A percentile compares a stretch with the other conserved stretches of the same genome.
Conservation (phyloP, 2,113 vertebrate genomes). For the Anhinga rufa region DNA sequence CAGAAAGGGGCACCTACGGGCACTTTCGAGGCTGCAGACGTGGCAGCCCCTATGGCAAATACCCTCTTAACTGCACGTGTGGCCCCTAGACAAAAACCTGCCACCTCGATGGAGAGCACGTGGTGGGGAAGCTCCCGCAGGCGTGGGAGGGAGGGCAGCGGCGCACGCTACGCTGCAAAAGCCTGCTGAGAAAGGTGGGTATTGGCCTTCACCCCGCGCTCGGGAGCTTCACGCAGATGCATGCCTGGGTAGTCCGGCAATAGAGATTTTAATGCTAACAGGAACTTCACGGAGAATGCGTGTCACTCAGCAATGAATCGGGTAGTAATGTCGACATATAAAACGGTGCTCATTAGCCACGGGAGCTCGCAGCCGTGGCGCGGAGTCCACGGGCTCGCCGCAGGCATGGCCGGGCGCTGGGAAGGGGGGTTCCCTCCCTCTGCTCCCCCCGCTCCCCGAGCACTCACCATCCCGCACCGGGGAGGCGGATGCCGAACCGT, state of each 20-base stretch:
- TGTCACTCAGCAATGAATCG: background rate
- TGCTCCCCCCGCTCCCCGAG: background rate
- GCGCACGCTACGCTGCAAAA: accelerated
- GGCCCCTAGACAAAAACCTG: background rate
- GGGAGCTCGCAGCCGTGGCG: background rate
- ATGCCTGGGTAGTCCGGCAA: background rate
- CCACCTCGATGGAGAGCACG: background rate
- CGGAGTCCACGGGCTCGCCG: accelerated
- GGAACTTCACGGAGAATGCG: background rate
- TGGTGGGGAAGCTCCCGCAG: background rate
- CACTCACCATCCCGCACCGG: accelerated
- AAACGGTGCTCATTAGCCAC: background rate
- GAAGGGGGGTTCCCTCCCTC: background rate
- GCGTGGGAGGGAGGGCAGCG: background rate
- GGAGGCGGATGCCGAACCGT: background rate
- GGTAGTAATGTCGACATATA: too few relatives aligned
- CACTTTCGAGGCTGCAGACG: background rate
- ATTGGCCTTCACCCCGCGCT: background rate
- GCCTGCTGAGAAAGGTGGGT: background rate
- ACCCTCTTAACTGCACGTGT: accelerated
- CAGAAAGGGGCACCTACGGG: accelerated
- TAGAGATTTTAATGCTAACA: background rate
- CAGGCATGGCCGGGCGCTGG: background rate
- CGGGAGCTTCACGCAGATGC: background rate
- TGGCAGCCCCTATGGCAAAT: background rate